Evolutionary conservation across 2,113 vertebrate species (phyloP), one percentile per base, ranked within the genome.

Genomic region (Psittacara wagleri): DNA sequence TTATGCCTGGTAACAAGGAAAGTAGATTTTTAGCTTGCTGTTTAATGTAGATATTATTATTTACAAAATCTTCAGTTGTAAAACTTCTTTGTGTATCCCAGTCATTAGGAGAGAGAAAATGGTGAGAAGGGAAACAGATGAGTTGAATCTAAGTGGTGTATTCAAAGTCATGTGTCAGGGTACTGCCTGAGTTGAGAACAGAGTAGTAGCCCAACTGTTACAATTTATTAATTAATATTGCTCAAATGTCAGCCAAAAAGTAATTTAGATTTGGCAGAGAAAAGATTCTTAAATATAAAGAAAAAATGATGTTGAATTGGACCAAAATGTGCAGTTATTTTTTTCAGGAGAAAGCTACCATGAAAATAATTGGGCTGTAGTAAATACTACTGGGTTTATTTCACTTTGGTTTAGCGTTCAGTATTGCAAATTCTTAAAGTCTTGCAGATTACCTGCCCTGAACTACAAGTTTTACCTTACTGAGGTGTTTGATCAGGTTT

Each of bases 171-270:
- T 31, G 15, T 64, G 27, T 89, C 46, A 41, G 33, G 14, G 10
- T 80, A 33, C 82, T 79, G 67, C 62, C 48, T 76, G 75, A 51
- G 14, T 16, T 90, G 33, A 33, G 24, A 62, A 86, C 10, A 84
- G 31, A 84, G 37, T 28, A 81, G 51, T 69, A 83, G 44, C 18
- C 27, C 11, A 76, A 66, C 10, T 89, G 63, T 76, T 83, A 39
- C 0, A 57, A 13, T 67, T 86, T 83, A 49, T 87, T 92, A 84
- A 74, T 95, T 86, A 67, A 73, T 83, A 51, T 31, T 59, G 41
- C 46, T 95, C 48, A 82, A 81, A 92, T 86, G 64, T 70, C 70
- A 91, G 61, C 69, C 46, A 79, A 86, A n/a, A 81, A 82, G 25
- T 78, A 86, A 82, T 67, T 81, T 84, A 33, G 19, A 72, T 82